Evolutionary conservation across 2,797 vertebrate genomes (phyloP).

Genomic region (Neomorphus geoffroyi): DNA sequence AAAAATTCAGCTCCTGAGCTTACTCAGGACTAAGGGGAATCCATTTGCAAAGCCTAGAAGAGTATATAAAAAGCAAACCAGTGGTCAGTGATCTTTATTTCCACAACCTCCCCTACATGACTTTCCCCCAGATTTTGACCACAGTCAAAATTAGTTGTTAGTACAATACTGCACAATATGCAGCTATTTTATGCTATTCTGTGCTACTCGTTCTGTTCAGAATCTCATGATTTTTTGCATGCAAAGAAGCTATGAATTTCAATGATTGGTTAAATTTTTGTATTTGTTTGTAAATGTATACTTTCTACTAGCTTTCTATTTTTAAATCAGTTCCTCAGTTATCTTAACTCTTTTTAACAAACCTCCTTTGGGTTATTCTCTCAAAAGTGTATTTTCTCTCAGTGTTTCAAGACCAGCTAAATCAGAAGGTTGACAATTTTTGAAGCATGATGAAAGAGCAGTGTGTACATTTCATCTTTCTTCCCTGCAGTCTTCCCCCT

Average conservation of each 20-base stretch:
- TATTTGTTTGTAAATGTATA: neutral
- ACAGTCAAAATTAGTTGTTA: neutral
- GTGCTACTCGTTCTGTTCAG: neutral
- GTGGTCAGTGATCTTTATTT: neutral
- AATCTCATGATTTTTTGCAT: neutral
- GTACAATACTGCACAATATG: neutral
- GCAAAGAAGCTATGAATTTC: neutral
- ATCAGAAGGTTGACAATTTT: neutral
- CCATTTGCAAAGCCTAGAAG: neutral
- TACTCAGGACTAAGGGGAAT: neutral
- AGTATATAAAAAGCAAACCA: neutral
- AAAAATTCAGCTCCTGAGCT: neutral
- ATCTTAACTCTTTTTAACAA: neutral
- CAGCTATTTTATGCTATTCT: neutral
- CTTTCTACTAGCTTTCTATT: neutral
- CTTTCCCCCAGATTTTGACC: neutral
- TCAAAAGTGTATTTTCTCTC: too few relatives aligned
- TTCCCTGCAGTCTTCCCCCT: neutral
- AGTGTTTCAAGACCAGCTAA: neutral
- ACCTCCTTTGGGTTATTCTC: neutral
- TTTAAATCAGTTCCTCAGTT: neutral
- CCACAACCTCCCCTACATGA: fast-evolving
- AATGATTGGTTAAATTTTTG: neutral
- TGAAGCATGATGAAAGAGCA: neutral
- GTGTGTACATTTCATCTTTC: neutral